Conservation (phyloP, 2,888 invertebrate species). For the Cybosia mesomella region DNA sequence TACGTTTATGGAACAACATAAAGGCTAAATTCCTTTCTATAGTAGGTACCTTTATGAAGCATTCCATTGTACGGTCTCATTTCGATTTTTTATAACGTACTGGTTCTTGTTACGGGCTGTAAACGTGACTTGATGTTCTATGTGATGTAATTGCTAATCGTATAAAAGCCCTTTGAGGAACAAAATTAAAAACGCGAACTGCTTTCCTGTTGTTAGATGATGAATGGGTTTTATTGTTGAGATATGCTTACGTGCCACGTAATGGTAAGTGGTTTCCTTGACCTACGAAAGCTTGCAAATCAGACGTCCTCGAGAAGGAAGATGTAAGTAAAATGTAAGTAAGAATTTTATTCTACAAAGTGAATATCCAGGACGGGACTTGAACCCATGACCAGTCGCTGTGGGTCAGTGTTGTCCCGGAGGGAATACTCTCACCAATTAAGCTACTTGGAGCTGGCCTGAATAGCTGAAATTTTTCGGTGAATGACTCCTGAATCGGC, state of each 20-base stretch:
- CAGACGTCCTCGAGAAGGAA: too few species aligned
- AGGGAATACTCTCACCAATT: too few species aligned
- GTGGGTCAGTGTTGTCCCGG: too few species aligned
- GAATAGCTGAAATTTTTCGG: not conserved
- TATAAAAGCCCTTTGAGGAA: constrained; percentile 17
- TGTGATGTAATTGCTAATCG: constrained; percentile 26
- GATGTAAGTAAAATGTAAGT: too few species aligned
- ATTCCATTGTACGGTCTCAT: constrained; percentile 35
- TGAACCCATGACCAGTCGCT: too few species aligned
- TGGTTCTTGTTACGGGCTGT: constrained; percentile 31
- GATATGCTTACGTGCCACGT: not conserved
- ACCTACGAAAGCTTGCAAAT: too few species aligned
- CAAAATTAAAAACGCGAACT: constrained; percentile 25
- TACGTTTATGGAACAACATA: constrained; percentile 37
- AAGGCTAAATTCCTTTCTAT: constrained; percentile 36
- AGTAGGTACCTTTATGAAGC: constrained; percentile 32
- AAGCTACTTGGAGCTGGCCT: too few species aligned
- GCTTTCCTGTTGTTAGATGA: not conserved
- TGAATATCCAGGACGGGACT: too few species aligned
- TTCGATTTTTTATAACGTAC: constrained; percentile 39
- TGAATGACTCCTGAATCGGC: not conserved
- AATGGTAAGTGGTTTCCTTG: not conserved
- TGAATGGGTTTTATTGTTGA: not conserved
- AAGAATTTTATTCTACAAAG: too few species aligned
- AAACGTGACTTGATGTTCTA: constrained; percentile 33